Evolutionary conservation across 2,888 invertebrate genomes (phyloP), one percentile per base, ranked within the genome.

Genomic region (Allygus modestus): DNA sequence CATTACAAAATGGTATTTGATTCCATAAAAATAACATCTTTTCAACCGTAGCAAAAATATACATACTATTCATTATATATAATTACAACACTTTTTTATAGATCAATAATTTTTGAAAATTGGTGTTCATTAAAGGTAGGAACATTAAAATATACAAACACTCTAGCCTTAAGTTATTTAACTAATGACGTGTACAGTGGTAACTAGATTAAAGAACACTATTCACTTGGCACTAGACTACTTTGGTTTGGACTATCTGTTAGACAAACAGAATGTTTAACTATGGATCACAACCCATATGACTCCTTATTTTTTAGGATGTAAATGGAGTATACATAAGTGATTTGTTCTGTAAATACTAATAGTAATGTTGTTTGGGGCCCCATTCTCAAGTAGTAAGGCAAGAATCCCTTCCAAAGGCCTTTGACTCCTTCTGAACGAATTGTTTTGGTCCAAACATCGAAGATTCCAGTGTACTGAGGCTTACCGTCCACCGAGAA

Each of bases 361-460:
- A 83, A 51, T n/a, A 83, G 33, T n/a, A 99, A 92, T 0, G 99
- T 98, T 0, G 99, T 99, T 91, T 99, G 99, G 0, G 99, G 99
- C 9, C 99, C 99, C 79, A 99, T 92, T 17, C 99, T 94, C 85
- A 97, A 96, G 91, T 97, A 99, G 92, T 99, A 99, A 0, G 99
- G 99, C 1, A 98, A 95, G 92, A 99, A 99, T 37, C 99, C 99
- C 92, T 98, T 99, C 99, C 99, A 99, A 2, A 99, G 91, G 0
- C 98, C 96, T 84, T 98, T 94, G 0, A 98, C 91, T 0, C 99
- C 99, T 91, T 99, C 99, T 84, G 96, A 95, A 82, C 93, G 92
- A 0, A 98, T 90, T 0, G 98, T 95, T 89, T 93, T 95, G 0
- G 91, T 89, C 79, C 98, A 92, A 0, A 99, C 99, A 89, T 97